phyloP scores from a whole-genome alignment of 2,113 vertebrate species.

The Cariama cristata region DNA sequence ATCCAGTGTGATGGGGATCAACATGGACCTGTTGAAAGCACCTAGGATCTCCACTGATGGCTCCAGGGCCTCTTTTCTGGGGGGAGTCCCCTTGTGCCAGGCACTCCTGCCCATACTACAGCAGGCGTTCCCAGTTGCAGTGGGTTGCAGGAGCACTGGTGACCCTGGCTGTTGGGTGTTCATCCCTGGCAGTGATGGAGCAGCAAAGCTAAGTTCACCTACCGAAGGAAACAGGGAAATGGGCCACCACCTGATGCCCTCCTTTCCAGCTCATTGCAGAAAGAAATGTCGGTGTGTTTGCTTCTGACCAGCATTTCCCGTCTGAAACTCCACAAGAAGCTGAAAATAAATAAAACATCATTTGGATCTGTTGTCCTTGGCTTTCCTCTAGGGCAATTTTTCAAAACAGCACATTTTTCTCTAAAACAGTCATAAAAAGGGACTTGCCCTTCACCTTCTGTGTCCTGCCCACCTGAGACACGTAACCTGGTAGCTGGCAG shows the following conservation, averaged over 20 bases:
- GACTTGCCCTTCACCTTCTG: not conserved
- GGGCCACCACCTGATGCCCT: not conserved
- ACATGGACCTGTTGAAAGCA: not conserved
- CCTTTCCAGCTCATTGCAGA: not conserved
- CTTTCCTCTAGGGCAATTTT: not conserved
- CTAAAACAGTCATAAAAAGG: not conserved
- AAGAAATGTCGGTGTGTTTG: not conserved
- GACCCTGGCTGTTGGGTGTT: not conserved
- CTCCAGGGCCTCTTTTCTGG: not conserved
- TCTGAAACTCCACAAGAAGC: not conserved
- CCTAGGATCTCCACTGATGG: not conserved
- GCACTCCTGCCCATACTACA: rapidly evolving
- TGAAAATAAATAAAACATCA: not conserved
- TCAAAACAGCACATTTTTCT: not conserved
- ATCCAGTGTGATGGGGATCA: not conserved
- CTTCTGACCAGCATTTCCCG: not conserved
- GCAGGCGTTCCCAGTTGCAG: not conserved
- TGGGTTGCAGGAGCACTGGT: not conserved
- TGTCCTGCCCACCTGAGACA: not conserved
- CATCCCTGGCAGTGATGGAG: not conserved
- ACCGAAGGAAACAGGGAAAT: not conserved
- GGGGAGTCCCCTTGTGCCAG: not conserved
- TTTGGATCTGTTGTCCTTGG: not conserved
- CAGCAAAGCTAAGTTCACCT: not conserved
- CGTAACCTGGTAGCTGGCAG: not conserved